Evolutionary conservation across 2,888 invertebrate genomes (phyloP), one percentile per base, ranked within the genome.

Genomic region (Drosophila rubida): DNA sequence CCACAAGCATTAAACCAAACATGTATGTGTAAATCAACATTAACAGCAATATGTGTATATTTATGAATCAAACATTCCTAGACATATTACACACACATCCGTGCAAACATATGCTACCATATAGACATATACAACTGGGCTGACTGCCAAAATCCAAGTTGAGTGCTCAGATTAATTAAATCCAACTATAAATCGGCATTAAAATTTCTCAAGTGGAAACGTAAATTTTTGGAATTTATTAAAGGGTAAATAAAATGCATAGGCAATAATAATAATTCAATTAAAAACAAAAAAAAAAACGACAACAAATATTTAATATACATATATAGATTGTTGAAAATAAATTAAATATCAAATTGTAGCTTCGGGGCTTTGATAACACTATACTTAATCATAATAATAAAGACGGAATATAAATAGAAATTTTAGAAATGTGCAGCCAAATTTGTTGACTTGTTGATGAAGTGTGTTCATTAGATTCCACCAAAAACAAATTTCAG

Each of bases 251-350:
- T 41, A 23, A 70, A 44, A 73, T 51, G 73, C 53, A 77, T 69
- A 63, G 72, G 79, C 77, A 79, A 77, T 81, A 80, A 75, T 72
- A 72, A 78, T 54, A 75, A 42, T 64, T 48, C 57, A 75, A 64
- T 41, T 49, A 48, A 62, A 37, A 37, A 7, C 30, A 8, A 50
- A 45, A 62, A 41, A 16, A 23, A 55, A n/a, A n/a, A n/a, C n/a
- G n/a, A n/a, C n/a, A n/a, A n/a, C n/a, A n/a, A 25, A 7, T 25
- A 25, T 55, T 54, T 30, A 35, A 57, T 44, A 41, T 35, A 45
- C 41, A 16, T 13, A 41, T 35, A 50, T 55, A 53, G 50, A 61
- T 61, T 65, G 73, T 78, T 65, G 35, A 44, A 35, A 9, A 41
- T 55, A 48, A 71, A 30, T 45, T 63, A 62, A 58, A 60, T 55